Percentiles rank a stretch among this genome's conserved stretches.
Evolutionary conservation across 2,113 vertebrate species (phyloP).

Genomic region (Colinus virginianus): DNA sequence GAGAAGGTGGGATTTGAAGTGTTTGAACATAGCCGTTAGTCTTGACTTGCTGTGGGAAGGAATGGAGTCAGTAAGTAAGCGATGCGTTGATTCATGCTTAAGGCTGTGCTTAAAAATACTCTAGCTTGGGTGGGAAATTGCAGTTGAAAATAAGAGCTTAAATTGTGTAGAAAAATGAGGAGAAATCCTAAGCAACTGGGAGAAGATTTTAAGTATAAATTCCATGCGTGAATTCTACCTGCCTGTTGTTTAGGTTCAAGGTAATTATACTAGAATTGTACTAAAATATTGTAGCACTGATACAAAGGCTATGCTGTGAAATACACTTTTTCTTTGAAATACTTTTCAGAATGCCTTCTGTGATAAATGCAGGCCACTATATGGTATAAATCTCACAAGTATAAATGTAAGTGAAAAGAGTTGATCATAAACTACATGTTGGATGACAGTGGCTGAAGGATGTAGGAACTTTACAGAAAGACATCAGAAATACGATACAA

Average conservation of each 20-base stretch:
- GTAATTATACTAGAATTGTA: not conserved
- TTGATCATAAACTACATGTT: not conserved
- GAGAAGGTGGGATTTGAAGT: rapidly evolving
- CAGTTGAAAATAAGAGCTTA: not conserved
- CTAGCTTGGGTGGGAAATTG: not conserved
- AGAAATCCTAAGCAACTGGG: not conserved
- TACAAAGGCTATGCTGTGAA: not conserved
- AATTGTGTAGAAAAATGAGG: not conserved
- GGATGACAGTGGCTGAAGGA: not conserved
- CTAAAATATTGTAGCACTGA: not conserved
- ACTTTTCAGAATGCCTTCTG: not conserved
- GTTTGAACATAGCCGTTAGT: not conserved
- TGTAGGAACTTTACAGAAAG: not conserved
- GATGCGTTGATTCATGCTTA: not conserved
- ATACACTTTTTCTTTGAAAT: not conserved
- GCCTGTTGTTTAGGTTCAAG: not conserved
- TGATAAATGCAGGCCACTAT: not conserved
- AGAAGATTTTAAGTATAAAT: not conserved
- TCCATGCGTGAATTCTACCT: not conserved
- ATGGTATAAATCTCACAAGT: not conserved
- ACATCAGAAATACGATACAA: not conserved
- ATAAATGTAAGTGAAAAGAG: not conserved
- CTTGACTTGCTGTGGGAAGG: not conserved
- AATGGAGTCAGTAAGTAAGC: not conserved
- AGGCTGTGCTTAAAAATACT: not conserved